Conservation (phyloP, 2,888 invertebrate genomes). For the Agrotis ipsilon region DNA sequence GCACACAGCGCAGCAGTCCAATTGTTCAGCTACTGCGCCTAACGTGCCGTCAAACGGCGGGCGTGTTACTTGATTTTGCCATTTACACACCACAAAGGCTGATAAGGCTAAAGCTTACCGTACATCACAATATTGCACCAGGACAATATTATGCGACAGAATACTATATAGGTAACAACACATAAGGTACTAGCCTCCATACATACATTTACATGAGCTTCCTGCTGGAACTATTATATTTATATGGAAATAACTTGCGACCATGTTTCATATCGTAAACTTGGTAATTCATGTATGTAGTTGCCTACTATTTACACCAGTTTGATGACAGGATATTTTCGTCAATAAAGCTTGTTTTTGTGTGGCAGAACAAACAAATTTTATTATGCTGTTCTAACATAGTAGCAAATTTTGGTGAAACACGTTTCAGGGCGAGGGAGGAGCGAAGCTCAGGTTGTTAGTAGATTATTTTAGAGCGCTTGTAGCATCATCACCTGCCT, state of each 20-base stretch:
- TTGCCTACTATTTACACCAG: slow-evolving; percentile 1
- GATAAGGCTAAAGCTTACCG: too few species aligned
- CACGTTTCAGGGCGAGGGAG: not conserved
- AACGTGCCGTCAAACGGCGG: too few species aligned
- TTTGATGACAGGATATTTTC: slow-evolving; percentile 1
- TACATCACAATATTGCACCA: slow-evolving; percentile 3
- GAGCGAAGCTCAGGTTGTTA: too few species aligned
- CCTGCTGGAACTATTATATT: slow-evolving; percentile 22
- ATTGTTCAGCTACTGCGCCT: too few species aligned
- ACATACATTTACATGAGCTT: slow-evolving; percentile 43
- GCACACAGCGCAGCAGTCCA: too few species aligned
- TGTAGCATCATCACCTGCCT: too few species aligned
- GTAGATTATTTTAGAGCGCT: too few species aligned
- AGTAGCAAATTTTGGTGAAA: not conserved
- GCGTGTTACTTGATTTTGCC: too few species aligned
- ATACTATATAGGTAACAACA: slow-evolving; percentile 5
- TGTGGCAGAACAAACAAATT: not conserved
- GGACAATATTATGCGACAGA: not conserved
- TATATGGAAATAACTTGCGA: slow-evolving; percentile 27
- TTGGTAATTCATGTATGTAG: slow-evolving; percentile 13
- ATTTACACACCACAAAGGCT: too few species aligned
- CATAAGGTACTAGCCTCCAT: slow-evolving; percentile 16
- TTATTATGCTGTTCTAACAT: not conserved
- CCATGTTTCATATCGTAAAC: slow-evolving; percentile 27
- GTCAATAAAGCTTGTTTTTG: not conserved